These are phyloP conservation scores for Eupithecia inturbata DNA, from an alignment of 2,888 invertebrate genomes.

Conservation along the genomic window DNA sequence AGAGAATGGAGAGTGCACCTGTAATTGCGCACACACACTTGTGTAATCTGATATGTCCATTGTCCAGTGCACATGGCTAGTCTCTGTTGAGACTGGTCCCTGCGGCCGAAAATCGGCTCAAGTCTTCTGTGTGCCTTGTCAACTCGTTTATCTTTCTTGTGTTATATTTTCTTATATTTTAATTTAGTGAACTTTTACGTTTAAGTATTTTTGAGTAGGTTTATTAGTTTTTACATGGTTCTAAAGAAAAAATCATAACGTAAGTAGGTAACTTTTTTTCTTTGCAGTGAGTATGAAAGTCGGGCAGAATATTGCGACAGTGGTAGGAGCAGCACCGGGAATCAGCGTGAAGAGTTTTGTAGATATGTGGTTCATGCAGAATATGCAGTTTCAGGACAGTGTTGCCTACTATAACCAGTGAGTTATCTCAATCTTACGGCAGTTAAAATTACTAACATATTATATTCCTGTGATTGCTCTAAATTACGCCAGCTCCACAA, in stretches of 20 bases:
- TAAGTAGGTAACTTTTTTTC: slow-evolving; percentile 35
- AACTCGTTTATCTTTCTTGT: background rate
- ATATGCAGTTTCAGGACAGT: slow-evolving; percentile 62
- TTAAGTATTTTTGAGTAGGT: background rate
- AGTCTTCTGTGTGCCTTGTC: background rate
- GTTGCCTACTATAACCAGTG: slow-evolving; percentile 72
- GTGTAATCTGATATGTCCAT: too few relatives aligned
- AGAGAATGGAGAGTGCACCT: too few relatives aligned
- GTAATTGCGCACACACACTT: too few relatives aligned
- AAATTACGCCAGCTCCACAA: background rate
- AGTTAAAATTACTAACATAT: background rate
- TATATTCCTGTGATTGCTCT: too few relatives aligned
- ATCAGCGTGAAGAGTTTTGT: slow-evolving; percentile 67
- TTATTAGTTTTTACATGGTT: background rate
- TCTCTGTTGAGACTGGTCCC: too few relatives aligned
- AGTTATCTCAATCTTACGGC: slow-evolving; percentile 37
- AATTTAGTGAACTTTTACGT: too few relatives aligned
- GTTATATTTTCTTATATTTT: too few relatives aligned
- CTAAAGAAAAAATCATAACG: background rate
- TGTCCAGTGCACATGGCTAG: too few relatives aligned
- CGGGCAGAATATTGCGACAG: slow-evolving; percentile 70
- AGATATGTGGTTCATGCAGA: slow-evolving; percentile 74
- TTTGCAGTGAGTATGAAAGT: slow-evolving; percentile 58
- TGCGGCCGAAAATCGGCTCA: background rate
- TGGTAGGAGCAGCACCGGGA: slow-evolving; percentile 60